These are phyloP conservation scores for Lepeophtheirus nordmannii DNA, from an alignment of 2,888 invertebrate species.

Conservation along the genomic window DNA sequence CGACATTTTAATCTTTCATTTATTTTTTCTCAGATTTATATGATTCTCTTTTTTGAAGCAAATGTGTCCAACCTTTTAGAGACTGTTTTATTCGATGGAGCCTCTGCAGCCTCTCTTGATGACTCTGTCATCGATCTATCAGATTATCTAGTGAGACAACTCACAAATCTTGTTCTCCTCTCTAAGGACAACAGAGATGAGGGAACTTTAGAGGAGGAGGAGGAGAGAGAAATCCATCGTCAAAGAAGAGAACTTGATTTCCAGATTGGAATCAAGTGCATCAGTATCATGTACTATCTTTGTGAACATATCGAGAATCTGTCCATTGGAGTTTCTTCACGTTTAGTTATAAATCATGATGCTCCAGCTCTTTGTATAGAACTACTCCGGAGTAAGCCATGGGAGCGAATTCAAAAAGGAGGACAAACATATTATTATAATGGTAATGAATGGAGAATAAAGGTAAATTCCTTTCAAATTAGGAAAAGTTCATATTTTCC, in stretches of 20 bases:
- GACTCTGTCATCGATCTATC: conserved; percentile 11
- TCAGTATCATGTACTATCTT: conserved; percentile 9
- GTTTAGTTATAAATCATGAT: conserved; percentile 10
- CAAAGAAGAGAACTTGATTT: background rate
- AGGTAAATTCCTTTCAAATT: background rate
- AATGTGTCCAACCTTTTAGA: conserved; percentile 10
- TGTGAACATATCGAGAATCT: conserved; percentile 2
- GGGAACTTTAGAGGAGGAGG: background rate
- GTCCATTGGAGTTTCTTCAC: background rate
- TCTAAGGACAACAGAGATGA: too few species aligned
- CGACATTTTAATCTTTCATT: too few species aligned
- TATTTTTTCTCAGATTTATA: conserved; percentile 11
- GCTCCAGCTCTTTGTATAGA: background rate
- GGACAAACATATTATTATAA: background rate
- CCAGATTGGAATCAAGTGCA: conserved; percentile 13
- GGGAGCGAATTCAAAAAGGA: background rate
- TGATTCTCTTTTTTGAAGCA: conserved; percentile 18
- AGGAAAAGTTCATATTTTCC: background rate
- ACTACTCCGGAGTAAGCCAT: background rate
- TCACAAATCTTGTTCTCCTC: background rate
- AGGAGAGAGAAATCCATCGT: conserved; percentile 4
- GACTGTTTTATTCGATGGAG: conserved; percentile 11
- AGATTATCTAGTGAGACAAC: conserved; percentile 8
- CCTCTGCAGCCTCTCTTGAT: background rate
- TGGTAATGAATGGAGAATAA: conserved; percentile 6